Evolutionary conservation across 1,140 invertebrate genomes (phyloP).

Genomic region (Panulirus ornatus): DNA sequence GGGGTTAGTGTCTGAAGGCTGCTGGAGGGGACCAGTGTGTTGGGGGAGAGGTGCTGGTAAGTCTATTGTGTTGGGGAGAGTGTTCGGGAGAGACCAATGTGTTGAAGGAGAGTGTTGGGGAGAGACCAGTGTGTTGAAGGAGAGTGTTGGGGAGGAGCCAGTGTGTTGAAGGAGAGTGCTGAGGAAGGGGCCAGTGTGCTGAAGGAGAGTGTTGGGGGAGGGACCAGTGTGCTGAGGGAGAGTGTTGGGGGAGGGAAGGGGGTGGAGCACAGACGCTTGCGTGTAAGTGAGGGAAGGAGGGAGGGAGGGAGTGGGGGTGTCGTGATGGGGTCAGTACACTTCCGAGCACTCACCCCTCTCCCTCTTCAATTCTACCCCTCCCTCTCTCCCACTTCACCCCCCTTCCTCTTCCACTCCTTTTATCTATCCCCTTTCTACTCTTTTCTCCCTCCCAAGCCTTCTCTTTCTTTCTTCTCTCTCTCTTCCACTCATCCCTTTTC

Average conservation of each 20-base stretch:
- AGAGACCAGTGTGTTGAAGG: neutral
- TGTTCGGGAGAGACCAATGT: neutral
- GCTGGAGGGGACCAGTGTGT: too few relatives aligned
- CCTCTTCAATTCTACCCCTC: neutral
- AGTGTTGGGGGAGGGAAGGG: neutral
- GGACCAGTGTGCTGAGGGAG: too few relatives aligned
- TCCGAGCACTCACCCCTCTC: slow-evolving; percentile 16
- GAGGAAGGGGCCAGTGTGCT: neutral
- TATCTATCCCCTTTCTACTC: too few relatives aligned
- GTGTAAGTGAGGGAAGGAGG: neutral
- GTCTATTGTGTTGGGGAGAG: too few relatives aligned
- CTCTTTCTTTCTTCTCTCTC: too few relatives aligned
- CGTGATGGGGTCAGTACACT: slow-evolving; percentile 38
- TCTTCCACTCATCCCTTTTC: too few relatives aligned
- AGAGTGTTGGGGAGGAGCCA: neutral
- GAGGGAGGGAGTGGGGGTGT: slow-evolving; percentile 1
- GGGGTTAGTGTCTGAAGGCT: too few relatives aligned
- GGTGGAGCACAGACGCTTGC: too few relatives aligned
- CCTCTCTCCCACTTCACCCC: neutral
- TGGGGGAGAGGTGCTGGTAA: too few relatives aligned
- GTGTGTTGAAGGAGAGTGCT: neutral
- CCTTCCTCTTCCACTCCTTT: neutral
- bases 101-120: neutral
- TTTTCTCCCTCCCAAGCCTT: neutral
- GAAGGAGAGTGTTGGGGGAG: neutral